Conservation (phyloP, 2,113 vertebrate genomes). For the Aldabrachelys gigantea region DNA sequence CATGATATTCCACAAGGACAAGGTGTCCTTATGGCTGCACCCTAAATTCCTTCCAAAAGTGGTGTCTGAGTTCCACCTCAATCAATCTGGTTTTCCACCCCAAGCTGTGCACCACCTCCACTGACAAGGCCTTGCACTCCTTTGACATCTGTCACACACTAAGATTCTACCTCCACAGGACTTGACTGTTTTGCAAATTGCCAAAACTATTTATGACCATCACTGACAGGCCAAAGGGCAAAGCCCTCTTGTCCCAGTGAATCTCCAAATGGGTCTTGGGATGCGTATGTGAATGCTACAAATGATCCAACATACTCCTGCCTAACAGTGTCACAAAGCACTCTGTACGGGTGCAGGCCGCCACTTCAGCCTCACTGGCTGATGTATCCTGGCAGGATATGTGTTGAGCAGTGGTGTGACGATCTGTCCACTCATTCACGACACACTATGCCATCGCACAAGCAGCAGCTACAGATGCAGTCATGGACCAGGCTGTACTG, state of each 20-base stretch:
- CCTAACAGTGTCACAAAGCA: neutral
- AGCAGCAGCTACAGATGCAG: neutral
- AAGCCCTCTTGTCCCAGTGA: neutral
- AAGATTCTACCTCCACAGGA: neutral
- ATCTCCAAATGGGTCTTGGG: neutral
- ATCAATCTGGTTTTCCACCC: neutral
- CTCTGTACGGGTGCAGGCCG: neutral
- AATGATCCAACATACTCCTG: neutral
- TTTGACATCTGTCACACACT: neutral
- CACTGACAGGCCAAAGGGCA: neutral
- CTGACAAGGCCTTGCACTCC: neutral
- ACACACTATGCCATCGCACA: neutral
- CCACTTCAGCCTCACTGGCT: neutral
- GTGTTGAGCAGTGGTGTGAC: neutral
- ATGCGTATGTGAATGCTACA: neutral
- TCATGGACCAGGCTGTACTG: neutral
- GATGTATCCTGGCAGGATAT: neutral
- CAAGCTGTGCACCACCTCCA: neutral
- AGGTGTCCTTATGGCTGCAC: too few species aligned
- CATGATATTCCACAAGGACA: too few species aligned
- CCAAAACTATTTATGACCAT: neutral
- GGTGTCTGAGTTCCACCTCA: neutral
- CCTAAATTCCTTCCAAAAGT: too few species aligned
- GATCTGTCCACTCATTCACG: neutral
- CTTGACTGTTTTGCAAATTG: neutral